Evolutionary conservation across 2,888 invertebrate genomes (phyloP).

Genomic region (Drosophila nr. perissopoda): DNA sequence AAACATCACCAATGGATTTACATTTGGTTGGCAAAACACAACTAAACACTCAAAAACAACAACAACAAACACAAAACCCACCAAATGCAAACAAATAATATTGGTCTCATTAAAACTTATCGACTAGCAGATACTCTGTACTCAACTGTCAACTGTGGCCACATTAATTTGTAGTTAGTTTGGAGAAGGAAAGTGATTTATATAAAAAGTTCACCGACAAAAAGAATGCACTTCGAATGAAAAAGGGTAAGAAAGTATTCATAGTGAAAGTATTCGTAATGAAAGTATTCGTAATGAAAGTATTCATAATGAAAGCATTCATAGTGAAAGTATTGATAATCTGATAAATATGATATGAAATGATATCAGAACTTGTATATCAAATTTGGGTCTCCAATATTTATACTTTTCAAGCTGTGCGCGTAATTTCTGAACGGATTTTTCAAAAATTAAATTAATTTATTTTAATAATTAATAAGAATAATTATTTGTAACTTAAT

Average conservation of each 20-base stretch:
- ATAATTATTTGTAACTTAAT: too few species aligned
- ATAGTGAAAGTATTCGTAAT: too few species aligned
- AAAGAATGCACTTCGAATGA: too few species aligned
- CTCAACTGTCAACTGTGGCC: neutral
- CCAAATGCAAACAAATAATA: conserved; percentile 1
- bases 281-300: too few species aligned
- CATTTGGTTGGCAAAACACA: conserved; percentile 48
- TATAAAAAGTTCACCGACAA: neutral
- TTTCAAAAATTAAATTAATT: too few species aligned
- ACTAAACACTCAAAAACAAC: conserved; percentile 50
- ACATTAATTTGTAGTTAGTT: neutral
- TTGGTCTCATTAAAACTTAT: neutral
- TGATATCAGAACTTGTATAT: neutral
- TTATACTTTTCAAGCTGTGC: too few species aligned
- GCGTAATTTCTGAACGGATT: too few species aligned
- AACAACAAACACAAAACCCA: conserved; percentile 10
- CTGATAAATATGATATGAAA: neutral
- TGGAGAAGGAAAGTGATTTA: neutral
- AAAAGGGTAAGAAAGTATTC: too few species aligned
- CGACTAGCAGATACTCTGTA: neutral
- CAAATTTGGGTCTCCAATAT: neutral
- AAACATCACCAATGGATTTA: conserved; percentile 59
- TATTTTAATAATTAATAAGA: too few species aligned
- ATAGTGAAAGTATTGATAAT: neutral
- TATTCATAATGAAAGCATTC: neutral